Conservation (phyloP, 2,797 vertebrate species). For the Hydrophis major region DNA sequence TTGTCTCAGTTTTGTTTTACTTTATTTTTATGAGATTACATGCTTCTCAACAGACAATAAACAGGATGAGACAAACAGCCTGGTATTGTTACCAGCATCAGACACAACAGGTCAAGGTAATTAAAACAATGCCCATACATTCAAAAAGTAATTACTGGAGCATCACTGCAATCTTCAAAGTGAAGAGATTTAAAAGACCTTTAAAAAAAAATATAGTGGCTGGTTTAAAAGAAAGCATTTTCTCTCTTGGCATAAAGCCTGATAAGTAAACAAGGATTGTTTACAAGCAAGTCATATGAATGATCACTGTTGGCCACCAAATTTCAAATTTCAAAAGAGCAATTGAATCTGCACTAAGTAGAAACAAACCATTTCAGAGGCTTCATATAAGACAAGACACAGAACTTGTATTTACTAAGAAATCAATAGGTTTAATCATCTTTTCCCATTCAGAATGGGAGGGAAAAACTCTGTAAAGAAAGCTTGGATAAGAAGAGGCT, state of each 20-base stretch:
- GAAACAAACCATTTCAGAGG: neutral
- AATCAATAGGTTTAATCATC: neutral
- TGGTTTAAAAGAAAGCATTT: neutral
- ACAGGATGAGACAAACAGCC: neutral
- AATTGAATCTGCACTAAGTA: neutral
- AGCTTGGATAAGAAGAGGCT: neutral
- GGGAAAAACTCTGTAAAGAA: neutral
- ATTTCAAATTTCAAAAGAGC: neutral
- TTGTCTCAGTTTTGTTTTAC: neutral
- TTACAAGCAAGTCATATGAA: neutral
- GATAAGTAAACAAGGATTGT: neutral
- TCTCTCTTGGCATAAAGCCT: neutral
- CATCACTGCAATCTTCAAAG: constrained; percentile 2
- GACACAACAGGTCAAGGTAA: constrained; percentile 36
- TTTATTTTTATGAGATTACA: neutral
- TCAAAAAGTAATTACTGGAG: constrained; percentile 51
- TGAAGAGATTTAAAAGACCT: constrained; percentile 6
- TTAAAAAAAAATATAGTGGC: neutral
- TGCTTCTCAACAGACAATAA: constrained; percentile 1
- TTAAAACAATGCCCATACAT: constrained; percentile 37
- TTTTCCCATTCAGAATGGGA: neutral
- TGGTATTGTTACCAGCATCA: neutral
- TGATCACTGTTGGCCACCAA: neutral
- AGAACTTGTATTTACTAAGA: neutral
- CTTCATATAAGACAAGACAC: neutral